These are phyloP conservation scores for Boulengeromyrus knoepffleri DNA, from an alignment of 2,113 vertebrate genomes.

Conservation along the genomic window DNA sequence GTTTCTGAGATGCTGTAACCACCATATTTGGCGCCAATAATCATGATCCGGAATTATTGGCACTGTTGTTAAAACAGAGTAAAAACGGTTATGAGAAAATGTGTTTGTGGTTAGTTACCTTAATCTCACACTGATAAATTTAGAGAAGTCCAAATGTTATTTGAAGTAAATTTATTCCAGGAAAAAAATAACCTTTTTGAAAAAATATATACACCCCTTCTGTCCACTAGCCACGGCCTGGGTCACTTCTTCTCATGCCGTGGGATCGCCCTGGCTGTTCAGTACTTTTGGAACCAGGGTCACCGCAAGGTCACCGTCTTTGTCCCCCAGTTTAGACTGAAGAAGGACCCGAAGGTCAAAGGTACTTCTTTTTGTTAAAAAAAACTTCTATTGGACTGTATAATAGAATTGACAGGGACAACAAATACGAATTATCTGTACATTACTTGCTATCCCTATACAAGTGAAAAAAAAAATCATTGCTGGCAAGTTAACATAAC, in stretches of 20 bases:
- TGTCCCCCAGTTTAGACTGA: slow-evolving; percentile 74
- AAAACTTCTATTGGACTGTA: not conserved
- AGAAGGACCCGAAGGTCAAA: slow-evolving; percentile 64
- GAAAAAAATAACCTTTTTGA: not conserved
- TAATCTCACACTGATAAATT: not conserved
- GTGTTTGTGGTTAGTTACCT: not conserved
- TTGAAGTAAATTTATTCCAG: not conserved
- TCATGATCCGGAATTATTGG: not conserved
- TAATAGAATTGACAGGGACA: not conserved
- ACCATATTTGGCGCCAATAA: not conserved
- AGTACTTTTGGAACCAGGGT: slow-evolving; percentile 80
- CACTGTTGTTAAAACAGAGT: not conserved
- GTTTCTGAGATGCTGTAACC: not conserved
- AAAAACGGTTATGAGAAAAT: not conserved
- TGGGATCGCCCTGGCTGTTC: slow-evolving; percentile 78
- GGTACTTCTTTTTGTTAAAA: slow-evolving; percentile 47
- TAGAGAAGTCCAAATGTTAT: not conserved
- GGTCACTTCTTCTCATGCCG: slow-evolving; percentile 79
- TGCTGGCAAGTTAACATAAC: not conserved
- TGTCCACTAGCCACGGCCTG: slow-evolving; percentile 65
- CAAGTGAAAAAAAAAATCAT: not conserved
- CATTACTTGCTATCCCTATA: not conserved
- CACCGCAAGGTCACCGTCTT: slow-evolving; percentile 70
- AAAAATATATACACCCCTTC: not conserved
- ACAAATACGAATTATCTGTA: not conserved